Base-by-base conservation (phyloP, 2,888 invertebrate genomes). In the Drosophila prostipennis region DNA sequence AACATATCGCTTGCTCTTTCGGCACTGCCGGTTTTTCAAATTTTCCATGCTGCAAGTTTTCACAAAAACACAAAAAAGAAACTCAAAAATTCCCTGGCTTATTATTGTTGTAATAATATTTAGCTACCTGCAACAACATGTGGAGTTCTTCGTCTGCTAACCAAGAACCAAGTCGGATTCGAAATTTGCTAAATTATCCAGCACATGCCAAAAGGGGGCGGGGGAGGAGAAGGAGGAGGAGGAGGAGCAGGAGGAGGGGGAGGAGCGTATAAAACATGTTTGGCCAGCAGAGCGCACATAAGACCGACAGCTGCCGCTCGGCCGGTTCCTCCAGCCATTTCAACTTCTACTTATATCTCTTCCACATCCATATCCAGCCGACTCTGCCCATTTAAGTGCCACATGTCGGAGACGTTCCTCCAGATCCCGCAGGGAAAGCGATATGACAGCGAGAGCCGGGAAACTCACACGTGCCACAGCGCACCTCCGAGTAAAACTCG, bases 21-120 rank as follows among this genome's bases (percentile, higher is more conserved):
- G 63, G 54, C 55, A 65, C 58, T 84, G 81, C 82, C 82, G 82
- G 82, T 83, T 83, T 82, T 83, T 83, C 82, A 79, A 87, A 88
- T 83, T 87, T 87, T 87, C 72, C 82, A 61, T 79, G 82, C 77
- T 68, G 82, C 77, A 72, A 68, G 65, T 82, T 79, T 82, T 82
- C 52, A 58, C 61, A 26, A 79, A 29, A 29, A 29, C 29, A 7
- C 7, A 7, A 7, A 29, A 7, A 29, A 29, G 26, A 29, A 29
- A 29, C 7, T 7, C 7, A 29, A 29, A 29, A 76, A 46, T 51
- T 37, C 42, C 34, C n/a, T 57, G 23, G 36, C 26, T 26, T 69
- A 39, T 36, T 26, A 36, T 29, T 57, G 19, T 52, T 65, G 63
- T 70, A 70, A 81, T 80, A 80, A 86, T 80, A 80, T 86, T 87